phyloP scores from a whole-genome alignment of 2,888 invertebrate genomes.

The Heterodera filipjevi region DNA sequence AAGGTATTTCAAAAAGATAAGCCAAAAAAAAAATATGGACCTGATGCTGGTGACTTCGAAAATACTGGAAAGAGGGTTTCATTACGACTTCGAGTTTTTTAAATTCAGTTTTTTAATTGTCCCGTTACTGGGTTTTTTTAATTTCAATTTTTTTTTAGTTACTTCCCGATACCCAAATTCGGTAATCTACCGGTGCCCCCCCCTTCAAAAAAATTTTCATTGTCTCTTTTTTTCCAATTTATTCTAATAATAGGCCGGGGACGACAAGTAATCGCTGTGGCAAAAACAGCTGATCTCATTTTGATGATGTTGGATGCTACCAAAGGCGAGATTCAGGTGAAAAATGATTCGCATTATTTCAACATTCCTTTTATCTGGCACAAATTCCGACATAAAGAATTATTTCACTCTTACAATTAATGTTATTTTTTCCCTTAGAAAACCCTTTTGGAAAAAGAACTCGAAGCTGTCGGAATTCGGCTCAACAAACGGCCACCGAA shows the following conservation, averaged over 20 bases:
- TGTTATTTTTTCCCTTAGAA: constrained; percentile 39
- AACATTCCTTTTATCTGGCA: no score
- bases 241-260: constrained; percentile 64
- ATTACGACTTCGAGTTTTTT: no score
- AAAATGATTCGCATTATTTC: constrained; percentile 6
- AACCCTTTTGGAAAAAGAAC: constrained; percentile 79
- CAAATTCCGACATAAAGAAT: no score
- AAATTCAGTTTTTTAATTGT: no score
- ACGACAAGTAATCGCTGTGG: constrained; percentile 90
- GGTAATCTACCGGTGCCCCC: no score
- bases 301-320: constrained; percentile 99
- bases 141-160: no score
- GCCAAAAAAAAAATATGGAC: background rate
- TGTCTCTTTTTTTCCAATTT: no score
- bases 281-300: constrained; percentile 93
- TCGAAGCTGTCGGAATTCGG: constrained; percentile 92
- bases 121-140: no score
- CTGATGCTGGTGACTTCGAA: no score
- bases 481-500: constrained; percentile 93
- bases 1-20: no score
- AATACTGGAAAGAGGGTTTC: no score
- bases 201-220: background rate
- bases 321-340: constrained; percentile 90
- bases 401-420: constrained; percentile 64
- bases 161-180: no score